These are phyloP conservation scores for Bubo blakistoni DNA, from an alignment of 2,113 vertebrate species.

Conservation along the genomic window DNA sequence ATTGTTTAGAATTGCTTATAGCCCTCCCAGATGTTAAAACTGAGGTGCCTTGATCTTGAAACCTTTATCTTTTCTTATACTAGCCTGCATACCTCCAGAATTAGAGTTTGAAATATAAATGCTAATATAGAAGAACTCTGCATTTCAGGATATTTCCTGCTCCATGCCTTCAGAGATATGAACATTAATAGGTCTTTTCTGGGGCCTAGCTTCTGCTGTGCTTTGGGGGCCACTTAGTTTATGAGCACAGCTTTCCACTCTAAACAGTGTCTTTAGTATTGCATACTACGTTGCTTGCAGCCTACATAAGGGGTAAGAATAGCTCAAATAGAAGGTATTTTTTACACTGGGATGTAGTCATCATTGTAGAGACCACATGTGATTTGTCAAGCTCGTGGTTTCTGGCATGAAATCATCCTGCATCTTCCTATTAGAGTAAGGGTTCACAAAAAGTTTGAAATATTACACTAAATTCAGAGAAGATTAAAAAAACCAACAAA, in stretches of 20 bases:
- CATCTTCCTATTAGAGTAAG: not conserved
- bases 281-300: not conserved
- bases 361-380: not conserved
- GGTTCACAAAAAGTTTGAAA: not conserved
- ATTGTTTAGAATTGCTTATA: not conserved
- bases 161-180: accelerated
- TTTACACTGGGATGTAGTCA: not conserved
- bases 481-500: not conserved
- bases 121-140: accelerated
- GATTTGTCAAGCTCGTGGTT: not conserved
- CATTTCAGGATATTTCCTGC: not conserved
- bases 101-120: not conserved
- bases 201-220: not conserved
- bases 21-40: not conserved
- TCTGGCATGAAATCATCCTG: not conserved
- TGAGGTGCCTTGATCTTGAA: not conserved
- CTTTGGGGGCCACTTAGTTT: not conserved
- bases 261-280: not conserved
- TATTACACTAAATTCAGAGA: not conserved
- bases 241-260: not conserved
- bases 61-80: not conserved
- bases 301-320: not conserved
- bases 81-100: not conserved
- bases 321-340: not conserved
- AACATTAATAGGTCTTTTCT: not conserved